Base-by-base conservation (phyloP, 2,113 vertebrate genomes). In the Corvus cornix region DNA sequence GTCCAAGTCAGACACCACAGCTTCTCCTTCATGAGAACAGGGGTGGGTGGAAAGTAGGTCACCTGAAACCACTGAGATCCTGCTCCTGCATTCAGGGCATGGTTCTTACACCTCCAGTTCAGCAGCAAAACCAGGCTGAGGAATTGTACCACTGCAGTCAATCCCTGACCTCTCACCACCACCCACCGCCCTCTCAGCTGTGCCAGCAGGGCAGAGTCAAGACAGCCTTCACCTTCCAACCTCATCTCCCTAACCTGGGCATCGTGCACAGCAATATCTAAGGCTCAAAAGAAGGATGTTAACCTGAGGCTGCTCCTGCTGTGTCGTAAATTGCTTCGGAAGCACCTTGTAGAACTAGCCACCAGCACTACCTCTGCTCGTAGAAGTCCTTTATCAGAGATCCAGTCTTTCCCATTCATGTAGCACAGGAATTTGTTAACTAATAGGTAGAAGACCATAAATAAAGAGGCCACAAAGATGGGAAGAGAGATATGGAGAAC, bases 61-160 rank as follows among this genome's bases (percentile, higher is more conserved):
- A 76, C 83, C 90, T 63, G 51, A n/a, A 77, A 78, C 9, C 48
- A 48, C 55, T 0, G 9, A 69, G 59, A 51, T 94, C 48, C 20
- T 8, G 2, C 58, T 93, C 35, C 82, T 90, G 78, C 52, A 70
- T 74, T 35, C 68, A 39, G 86, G 88, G 7, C 76, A 84, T 2
- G 21, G 55, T 8, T 86, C 49, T 63, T 31, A 59, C 76, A 55
- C 73, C 41, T 85, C 66, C 43, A 37, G 27, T 4, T 90, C 48
- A 52, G 79, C 76, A 73, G 55, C 33, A 84, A 80, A 97, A 89
- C 3, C 68, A 81, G 59, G 66, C 0, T 49, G 83, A 88, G 67
- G 69, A 69, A 46, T 4, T 30, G 60, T 7, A 59, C 31, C 14
- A 2, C 0, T 0, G 37, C 33, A 41, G 28, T 43, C 0, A 0